Evolutionary conservation across 2,797 vertebrate species (phyloP), one percentile per base, ranked within the genome.

Genomic region (Lepus townsendii): DNA sequence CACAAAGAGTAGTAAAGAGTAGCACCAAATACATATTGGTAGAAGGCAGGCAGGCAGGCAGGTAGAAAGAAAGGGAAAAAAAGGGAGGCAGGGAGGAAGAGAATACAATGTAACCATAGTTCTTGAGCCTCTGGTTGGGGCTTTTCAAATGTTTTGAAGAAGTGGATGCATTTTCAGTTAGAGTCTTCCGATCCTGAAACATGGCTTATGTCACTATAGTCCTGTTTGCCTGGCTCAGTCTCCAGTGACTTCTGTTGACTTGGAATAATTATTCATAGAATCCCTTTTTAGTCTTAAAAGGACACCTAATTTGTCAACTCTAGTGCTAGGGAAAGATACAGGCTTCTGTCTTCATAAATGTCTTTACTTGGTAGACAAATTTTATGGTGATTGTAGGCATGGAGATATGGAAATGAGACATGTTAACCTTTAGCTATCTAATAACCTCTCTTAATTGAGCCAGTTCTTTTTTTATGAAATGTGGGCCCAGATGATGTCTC

Each of bases 401-500:
- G 47, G 4, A 8, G 16, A 20, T 32, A 2, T 38, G 22, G 30
- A 88, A 93, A 83, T 14, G 10, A 24, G 11, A 35, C 24, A 14
- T 57, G 17, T 50, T 66, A 65, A 38, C 62, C 54, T 57, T 19
- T 47, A 94, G 16, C 9, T 84, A 47, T 50, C 24, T 13, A 54
- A 14, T 27, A 4, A 12, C 13, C 13, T 68, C 20, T 71, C 63
- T 83, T 63, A 66, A 6, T 6, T 54, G n/a, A 80, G 24, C 26
- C 16, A 62, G 2, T 73, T 32, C 65, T 85, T 26, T 50, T 90
- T 96, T 69, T 60, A n/a, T 83, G 77, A 93, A 77, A 76, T 68
- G n/a, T 27, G 30, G 26, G 11, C 17, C 9, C 8, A 83, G 75
- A 4, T 1, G 52, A 12, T 14, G 27, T 27, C 7, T 22, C 42